Evolutionary conservation across 2,113 vertebrate species (phyloP).

Genomic region (Patagioenas fasciata): DNA sequence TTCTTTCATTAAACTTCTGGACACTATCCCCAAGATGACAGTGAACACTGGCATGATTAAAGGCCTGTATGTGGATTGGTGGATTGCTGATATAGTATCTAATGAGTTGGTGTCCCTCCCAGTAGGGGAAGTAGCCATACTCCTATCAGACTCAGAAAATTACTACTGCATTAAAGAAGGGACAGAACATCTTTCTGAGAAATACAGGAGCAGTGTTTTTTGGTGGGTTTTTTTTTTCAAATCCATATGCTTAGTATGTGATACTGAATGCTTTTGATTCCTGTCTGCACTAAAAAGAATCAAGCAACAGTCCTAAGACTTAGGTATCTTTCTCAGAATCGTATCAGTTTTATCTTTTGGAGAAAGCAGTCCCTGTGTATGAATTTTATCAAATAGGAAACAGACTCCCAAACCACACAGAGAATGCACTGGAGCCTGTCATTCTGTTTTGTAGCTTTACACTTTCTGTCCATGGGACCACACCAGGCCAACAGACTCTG

Average conservation of each 20-base stretch:
- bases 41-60: not conserved
- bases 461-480: not conserved
- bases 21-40: not conserved
- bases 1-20: not conserved
- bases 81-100: not conserved
- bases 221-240: not conserved
- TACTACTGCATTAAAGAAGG: not conserved
- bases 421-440: not conserved
- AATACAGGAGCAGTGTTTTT: not conserved
- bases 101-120: not conserved
- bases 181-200: not conserved
- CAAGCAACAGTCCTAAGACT: not conserved
- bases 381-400: not conserved
- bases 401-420: not conserved
- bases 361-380: not conserved
- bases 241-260: not conserved
- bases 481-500: not conserved
- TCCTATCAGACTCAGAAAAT: not conserved
- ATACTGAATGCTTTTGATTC: not conserved
- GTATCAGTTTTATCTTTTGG: not conserved
- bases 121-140: not conserved
- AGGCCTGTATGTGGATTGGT: not conserved
- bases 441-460: not conserved
- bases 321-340: not conserved
- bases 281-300: not conserved